Conservation (phyloP, 2,888 invertebrate species). For the Dione juno region DNA sequence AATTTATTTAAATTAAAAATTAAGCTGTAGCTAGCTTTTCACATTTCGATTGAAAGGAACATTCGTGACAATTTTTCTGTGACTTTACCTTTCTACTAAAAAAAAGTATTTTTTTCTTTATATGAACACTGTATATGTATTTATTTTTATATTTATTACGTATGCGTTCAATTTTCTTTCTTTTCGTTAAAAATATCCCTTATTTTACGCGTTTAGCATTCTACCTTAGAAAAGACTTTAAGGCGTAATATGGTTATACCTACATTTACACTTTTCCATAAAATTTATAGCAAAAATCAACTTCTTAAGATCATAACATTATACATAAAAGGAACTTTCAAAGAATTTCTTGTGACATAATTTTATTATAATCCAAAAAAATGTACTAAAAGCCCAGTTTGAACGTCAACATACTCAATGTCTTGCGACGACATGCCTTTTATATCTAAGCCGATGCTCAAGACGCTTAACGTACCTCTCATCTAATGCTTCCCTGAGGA, state of each 20-base stretch:
- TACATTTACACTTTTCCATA: neutral
- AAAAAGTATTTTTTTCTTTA: no score
- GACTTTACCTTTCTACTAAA: no score
- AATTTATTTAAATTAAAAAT: no score
- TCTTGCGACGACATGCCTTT: slow-evolving; percentile 31
- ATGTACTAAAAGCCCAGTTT: slow-evolving; percentile 1
- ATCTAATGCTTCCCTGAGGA: slow-evolving; percentile 43
- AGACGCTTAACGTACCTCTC: slow-evolving; percentile 39
- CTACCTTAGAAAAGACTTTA: neutral
- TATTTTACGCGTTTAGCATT: neutral
- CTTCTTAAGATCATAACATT: neutral
- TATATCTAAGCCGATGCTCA: slow-evolving; percentile 37
- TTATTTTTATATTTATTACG: no score
- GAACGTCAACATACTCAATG: slow-evolving; percentile 24
- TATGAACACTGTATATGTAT: no score
- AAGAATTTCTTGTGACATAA: slow-evolving; percentile 5
- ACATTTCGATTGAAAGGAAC: no score
- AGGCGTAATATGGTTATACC: neutral
- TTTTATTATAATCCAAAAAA: slow-evolving; percentile 16
- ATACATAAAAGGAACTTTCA: neutral
- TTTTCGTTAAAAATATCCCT: neutral
- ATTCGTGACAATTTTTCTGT: no score
- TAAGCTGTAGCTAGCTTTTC: no score
- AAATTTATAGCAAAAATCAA: neutral
- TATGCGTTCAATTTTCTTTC: no score